Evolutionary conservation across 2,797 vertebrate genomes (phyloP), one percentile per base, ranked within the genome.

Genomic region (Sebastolobus alascanus): DNA sequence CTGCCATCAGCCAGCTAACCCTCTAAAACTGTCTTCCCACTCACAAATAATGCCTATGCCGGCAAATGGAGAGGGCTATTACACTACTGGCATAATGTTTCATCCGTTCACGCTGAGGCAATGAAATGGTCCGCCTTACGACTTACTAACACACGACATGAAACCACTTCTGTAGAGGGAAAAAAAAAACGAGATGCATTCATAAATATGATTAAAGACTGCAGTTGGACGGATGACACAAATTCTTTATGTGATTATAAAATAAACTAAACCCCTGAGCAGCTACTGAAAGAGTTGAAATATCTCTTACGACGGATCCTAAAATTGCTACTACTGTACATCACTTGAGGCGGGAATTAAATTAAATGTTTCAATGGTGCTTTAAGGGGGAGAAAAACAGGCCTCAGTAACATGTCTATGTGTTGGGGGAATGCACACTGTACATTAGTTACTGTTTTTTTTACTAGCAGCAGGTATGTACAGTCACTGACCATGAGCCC

Each of bases 21-120:
- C 91, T 87, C 87, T 92, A 92, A 92, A 95, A 85, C 93, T 93
- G 91, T 93, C 90, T 90, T 54, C 75, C 73, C 68, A 77, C 93
- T 91, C 91, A 88, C 83, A 93, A 91, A 92, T 93, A 93, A 92
- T 91, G 85, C 79, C 80, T 69, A 55, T 68, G 82, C 90, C 79
- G 88, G 85, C 79, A 92, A 94, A 93, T 82, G 84, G 87, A 93
- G 83, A 80, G 87, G 84, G 72, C 91, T 38, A 89, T 90, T 90
- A 92, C 67, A 56, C 87, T 52, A 64, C 84, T 50, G 65, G 83
- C 80, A 87, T 91, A 81, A 87, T 92, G 84, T 90, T 91, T 92
- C 85, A 92, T 91, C 86, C 92, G 84, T 91, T 90, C 88, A 90
- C 50, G 5, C 69, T 14, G 56, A 35, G 22, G 83, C 81, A 72